Conservation (phyloP, 2,113 vertebrate genomes). For the Montifringilla adamsi region DNA sequence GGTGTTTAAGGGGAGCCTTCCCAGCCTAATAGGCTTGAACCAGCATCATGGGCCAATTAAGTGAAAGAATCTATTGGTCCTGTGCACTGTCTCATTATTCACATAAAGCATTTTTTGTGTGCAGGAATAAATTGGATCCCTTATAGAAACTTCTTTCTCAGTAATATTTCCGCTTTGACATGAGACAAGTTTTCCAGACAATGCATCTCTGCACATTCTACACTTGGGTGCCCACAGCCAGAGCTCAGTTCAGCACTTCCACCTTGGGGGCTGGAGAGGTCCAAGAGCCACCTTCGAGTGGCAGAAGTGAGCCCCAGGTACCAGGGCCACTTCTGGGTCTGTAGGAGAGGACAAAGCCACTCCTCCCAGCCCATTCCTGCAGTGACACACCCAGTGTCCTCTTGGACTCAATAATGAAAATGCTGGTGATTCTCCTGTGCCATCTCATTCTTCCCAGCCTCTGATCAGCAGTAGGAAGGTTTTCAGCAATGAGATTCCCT, state of each 20-base stretch:
- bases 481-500: not conserved
- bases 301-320: not conserved
- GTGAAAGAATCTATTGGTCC: not conserved
- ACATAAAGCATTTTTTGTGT: not conserved
- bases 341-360: not conserved
- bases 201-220: not conserved
- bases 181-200: not conserved
- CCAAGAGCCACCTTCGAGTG: not conserved
- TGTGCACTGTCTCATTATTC: not conserved
- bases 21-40: not conserved
- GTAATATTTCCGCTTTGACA: not conserved
- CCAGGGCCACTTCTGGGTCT: not conserved
- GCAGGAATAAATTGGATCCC: not conserved
- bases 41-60: not conserved
- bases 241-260: not conserved
- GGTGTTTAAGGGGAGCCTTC: not conserved
- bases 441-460: not conserved
- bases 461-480: not conserved
- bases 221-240: not conserved
- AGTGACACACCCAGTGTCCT: not conserved
- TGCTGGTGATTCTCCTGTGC: not conserved
- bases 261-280: not conserved
- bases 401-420: rapidly evolving
- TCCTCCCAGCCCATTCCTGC: not conserved
- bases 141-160: not conserved